A percentile compares a stretch with the other conserved stretches of the same genome.
Evolutionary conservation across 2,888 invertebrate genomes (phyloP).

Genomic region (Exocentrus adspersus): DNA sequence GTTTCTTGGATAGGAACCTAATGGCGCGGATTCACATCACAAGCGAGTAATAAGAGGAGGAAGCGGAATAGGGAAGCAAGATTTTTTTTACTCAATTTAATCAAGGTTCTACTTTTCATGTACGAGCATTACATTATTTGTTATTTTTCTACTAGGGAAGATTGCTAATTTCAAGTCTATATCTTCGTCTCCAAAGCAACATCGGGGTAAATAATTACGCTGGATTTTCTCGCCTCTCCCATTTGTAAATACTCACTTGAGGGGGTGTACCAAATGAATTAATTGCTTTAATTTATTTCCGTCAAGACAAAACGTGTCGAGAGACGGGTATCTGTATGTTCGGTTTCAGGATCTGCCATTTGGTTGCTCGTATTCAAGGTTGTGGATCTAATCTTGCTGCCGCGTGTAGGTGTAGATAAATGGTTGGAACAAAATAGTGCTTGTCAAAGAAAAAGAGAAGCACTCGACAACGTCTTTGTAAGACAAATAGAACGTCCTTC

Average conservation of each 20-base stretch:
- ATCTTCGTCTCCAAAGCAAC: slow-evolving; percentile 8
- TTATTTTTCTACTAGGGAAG: too few species aligned
- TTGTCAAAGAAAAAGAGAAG: too few species aligned
- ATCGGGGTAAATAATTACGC: slow-evolving; percentile 16
- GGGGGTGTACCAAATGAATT: slow-evolving; percentile 30
- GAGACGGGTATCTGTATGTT: slow-evolving; percentile 34
- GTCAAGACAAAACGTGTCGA: slow-evolving; percentile 26
- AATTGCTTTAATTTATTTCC: slow-evolving; percentile 37
- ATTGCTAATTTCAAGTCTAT: too few species aligned
- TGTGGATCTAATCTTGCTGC: background rate
- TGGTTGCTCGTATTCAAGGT: background rate
- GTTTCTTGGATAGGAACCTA: background rate
- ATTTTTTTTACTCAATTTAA: slow-evolving; percentile 23
- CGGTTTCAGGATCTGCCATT: slow-evolving; percentile 1
- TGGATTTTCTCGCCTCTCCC: slow-evolving; percentile 4
- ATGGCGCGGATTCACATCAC: too few species aligned
- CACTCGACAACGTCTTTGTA: too few species aligned
- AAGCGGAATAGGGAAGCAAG: background rate
- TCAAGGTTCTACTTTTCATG: too few species aligned
- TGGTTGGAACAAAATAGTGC: too few species aligned
- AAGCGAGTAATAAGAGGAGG: too few species aligned
- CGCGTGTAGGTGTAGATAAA: too few species aligned
- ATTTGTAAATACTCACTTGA: slow-evolving; percentile 18
- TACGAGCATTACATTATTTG: too few species aligned
- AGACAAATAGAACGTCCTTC: too few species aligned